Base-by-base conservation (phyloP, 1,140 invertebrate species). In the Platyura marginata region DNA sequence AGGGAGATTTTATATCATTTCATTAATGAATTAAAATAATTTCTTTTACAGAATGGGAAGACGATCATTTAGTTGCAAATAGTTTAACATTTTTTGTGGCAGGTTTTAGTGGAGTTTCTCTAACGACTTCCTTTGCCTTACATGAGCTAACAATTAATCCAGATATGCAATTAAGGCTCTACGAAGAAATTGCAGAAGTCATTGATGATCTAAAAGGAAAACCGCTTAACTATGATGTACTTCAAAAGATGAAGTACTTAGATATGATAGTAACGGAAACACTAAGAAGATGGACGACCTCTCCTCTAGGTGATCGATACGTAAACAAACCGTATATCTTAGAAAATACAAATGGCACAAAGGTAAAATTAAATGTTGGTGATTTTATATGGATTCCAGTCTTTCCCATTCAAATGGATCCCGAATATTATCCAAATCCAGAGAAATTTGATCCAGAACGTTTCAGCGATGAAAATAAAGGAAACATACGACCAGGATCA, bases 251-350 rank as follows among this genome's bases (percentile, higher is more conserved):
- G n/a, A n/a, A n/a, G n/a, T n/a, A n/a, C n/a, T n/a, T 34, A 4
- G 32, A 34, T 34, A 34, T 6, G 13, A 15, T 34, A n/a, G 3
- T 34, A 4, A n/a, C 11, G 13, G 75, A 77, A 61, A 53, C 67
- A 11, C 51, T 75, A 5, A 53, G 74, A 41, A 48, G 73, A 21
- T 72, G 65, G 50, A 71, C 74, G 5, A 64, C 70, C 5, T 66
- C 71, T 3, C 64, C 68, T n/a, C 48, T 66, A 5, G 63, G 64
- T 33, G 66, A 63, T 37, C 53, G 74, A 43, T 52, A 56, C 18
- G 57, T 70, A 3, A 59, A 56, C 9, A 60, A 70, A 48, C 57
- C 48, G 6, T 61, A 50, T 42, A 39, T 44, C 8, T 43, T 48
- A 35, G 15, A 41, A 38, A 40, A 34, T 2, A 37, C 43, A n/a